Percentiles rank a stretch among this genome's conserved stretches.
Conservation (phyloP, 2,888 invertebrate genomes). For the Cataglyphis altisquamis region DNA sequence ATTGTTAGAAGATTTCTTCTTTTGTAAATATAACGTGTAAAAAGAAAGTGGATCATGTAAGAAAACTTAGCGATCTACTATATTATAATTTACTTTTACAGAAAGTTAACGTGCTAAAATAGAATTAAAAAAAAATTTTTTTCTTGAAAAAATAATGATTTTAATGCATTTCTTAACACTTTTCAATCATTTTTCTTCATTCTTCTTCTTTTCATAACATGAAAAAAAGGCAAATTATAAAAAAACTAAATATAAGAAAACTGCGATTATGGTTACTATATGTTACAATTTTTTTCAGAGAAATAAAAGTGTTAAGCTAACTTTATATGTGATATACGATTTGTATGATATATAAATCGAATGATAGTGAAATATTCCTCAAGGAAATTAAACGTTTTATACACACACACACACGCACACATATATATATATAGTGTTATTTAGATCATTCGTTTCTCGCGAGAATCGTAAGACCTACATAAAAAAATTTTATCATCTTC, state of each 20-base stretch:
- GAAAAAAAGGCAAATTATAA: slow-evolving; percentile 1
- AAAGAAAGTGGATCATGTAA: background rate
- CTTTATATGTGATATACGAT: background rate
- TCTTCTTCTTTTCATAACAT: background rate
- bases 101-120: background rate
- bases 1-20: slow-evolving; percentile 1
- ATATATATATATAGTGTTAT: background rate
- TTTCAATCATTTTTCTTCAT: background rate
- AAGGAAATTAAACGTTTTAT: background rate
- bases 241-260: background rate
- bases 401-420: background rate
- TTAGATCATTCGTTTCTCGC: background rate
- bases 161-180: background rate
- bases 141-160: background rate
- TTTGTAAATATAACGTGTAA: background rate
- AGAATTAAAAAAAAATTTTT: background rate
- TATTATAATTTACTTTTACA: background rate
- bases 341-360: background rate
- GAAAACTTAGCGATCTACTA: background rate
- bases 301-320: background rate
- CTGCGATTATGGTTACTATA: background rate
- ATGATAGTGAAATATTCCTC: background rate
- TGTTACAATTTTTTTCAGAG: background rate
- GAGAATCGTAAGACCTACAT: background rate
- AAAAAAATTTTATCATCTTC: background rate